Base-by-base conservation (phyloP, 2,113 vertebrate species). In the Silurus glanis region DNA sequence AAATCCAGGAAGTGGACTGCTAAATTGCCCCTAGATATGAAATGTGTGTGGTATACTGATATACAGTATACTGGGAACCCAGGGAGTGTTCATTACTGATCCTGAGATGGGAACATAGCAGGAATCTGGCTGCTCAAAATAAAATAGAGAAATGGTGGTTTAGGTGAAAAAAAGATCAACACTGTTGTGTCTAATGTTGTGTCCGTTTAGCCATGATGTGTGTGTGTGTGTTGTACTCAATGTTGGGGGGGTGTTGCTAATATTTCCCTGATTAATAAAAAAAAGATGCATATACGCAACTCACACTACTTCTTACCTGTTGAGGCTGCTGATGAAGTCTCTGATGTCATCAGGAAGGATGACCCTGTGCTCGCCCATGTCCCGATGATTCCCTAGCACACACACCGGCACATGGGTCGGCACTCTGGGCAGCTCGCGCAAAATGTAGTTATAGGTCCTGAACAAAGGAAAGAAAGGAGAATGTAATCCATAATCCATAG, bases 331-430 rank as follows among this genome's bases (percentile, higher is more conserved):
- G 0, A 99, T 97, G 89, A 98, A 95, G 80, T 97, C 96, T 12
- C 97, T 94, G 85, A 99, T 97, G 0, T 99, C 97, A 0, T 97
- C 94, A 0, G 98, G 98, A 64, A 99, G 95, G 85, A 99, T 95
- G 89, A 99, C 97, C 0, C 98, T 95, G 88, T 99, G 98, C 89
- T 99, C 97, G 0, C 98, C 98, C 98, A 99, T 99, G 93, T 99
- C 98, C 0, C 98, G 95, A 92, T 97, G 96, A 92, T 99, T 99
- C 19, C 98, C 98, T 84, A 99, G 93, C 87, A 99, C 97, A 0
- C 98, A 99, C 87, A 99, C 98, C 0, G 98, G 98, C 61, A 99
- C 97, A 0, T 99, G 97, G 62, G 95, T 96, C 0, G 98, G 98
- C 75, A 99, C 97, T 91, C 99, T 99, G 25, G 98, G 98, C 49